Evolutionary conservation across 2,888 invertebrate genomes (phyloP), one percentile per base, ranked within the genome.

Genomic region (Aleiodes testaceus): DNA sequence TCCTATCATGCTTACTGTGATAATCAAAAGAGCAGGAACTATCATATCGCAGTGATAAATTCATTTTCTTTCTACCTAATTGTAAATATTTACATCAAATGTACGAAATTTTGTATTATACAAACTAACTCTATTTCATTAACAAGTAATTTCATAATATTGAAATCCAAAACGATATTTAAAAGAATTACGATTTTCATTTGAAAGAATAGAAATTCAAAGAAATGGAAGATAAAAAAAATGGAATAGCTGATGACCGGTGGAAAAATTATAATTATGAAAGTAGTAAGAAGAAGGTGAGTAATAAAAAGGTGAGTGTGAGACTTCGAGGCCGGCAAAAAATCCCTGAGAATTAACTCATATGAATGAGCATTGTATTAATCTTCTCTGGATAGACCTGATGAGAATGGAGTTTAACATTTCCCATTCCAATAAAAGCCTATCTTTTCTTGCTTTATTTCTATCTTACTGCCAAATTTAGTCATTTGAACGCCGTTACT

Each of bases 241-340:
- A 12, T 5, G 50, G 7, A 11, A 9, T 36, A 36, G 36, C 36
- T 7, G 47, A 66, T 42, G 53, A 47, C 16, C 26, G 42, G 66
- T 50, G 65, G 66, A 74, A 75, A 76, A 74, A 74, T 65, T 78
- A 80, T 80, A 83, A 83, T 83, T 83, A 82, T 77, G 11, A 42
- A 79, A 79, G 75, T 77, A 74, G 74, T 2, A 2, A 69, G 64
- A 63, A 71, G n/a, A n/a, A n/a, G n/a, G 26, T 26, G 76, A 68
- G 77, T 82, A 82, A 83, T 80, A 80, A 81, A 79, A 78, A 79
- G 76, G 77, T 74, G 77, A 78, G 81, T 81, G 82, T 82, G 82
- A 77, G 83, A 82, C 76, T 75, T 73, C 77, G 75, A 74, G 52
- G 65, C 74, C 73, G 70, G 75, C 73, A 73, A 69, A 72, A 72